phyloP scores from a whole-genome alignment of 2,888 invertebrate species.

The Zhuqinia jingwanae region DNA sequence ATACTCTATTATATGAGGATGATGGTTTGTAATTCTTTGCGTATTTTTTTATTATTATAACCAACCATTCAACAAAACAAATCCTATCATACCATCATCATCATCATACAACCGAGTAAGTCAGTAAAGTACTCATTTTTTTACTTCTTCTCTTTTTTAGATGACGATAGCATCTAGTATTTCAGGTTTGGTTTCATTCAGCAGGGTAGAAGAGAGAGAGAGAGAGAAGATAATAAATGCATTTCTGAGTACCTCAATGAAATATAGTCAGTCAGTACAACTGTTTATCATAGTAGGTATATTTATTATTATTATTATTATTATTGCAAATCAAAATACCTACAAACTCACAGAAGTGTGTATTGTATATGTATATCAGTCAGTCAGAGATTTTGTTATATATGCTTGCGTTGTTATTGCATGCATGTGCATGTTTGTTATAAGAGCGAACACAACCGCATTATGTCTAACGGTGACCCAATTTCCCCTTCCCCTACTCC shows the following conservation, averaged over 20 bases:
- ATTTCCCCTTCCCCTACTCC: slow-evolving; percentile 54
- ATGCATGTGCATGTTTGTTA: slow-evolving; percentile 22
- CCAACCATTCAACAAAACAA: slow-evolving; percentile 35
- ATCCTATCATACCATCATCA: too few relatives aligned
- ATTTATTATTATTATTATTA: too few relatives aligned
- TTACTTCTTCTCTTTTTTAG: slow-evolving; percentile 36
- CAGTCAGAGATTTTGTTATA: neutral
- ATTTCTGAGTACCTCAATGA: slow-evolving; percentile 6
- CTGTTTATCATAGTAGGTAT: slow-evolving; percentile 30
- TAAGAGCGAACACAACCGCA: slow-evolving; percentile 14
- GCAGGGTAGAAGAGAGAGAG: too few relatives aligned
- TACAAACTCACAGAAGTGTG: slow-evolving; percentile 2
- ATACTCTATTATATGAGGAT: too few relatives aligned
- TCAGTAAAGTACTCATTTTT: slow-evolving; percentile 38
- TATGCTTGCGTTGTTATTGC: too few relatives aligned
- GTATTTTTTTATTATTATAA: neutral
- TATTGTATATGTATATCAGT: slow-evolving; percentile 13
- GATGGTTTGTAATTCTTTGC: neutral
- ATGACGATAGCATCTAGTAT: slow-evolving; percentile 45
- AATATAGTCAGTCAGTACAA: neutral
- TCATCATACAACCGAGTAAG: slow-evolving; percentile 13
- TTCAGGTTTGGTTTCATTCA: slow-evolving; percentile 43
- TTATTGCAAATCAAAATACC: slow-evolving; percentile 45
- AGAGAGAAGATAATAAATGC: slow-evolving; percentile 3
- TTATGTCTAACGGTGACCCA: slow-evolving; percentile 62